Percentiles rank a stretch among this genome's conserved stretches.
These are phyloP conservation scores for Ochropleura leucogaster DNA, from an alignment of 2,888 invertebrate species.

Conservation along the genomic window DNA sequence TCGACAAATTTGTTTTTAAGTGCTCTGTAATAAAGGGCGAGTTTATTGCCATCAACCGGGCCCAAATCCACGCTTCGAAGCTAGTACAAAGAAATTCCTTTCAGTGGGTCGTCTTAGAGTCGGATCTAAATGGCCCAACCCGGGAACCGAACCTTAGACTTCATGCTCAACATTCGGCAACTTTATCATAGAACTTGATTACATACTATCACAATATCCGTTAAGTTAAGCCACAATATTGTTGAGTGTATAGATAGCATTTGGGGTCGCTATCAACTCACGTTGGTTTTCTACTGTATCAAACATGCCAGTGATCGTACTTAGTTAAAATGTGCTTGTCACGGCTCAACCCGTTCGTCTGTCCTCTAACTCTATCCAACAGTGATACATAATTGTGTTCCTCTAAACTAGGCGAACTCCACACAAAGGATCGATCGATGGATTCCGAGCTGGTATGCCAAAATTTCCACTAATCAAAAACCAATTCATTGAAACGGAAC, in stretches of 20 bases:
- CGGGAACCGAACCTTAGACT: too few relatives aligned
- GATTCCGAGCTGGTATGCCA: slow-evolving; percentile 11
- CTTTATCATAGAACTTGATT: too few relatives aligned
- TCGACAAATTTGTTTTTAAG: too few relatives aligned
- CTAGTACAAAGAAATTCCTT: too few relatives aligned
- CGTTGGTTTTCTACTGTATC: slow-evolving; percentile 9
- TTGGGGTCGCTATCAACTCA: slow-evolving; percentile 8
- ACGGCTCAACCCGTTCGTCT: slow-evolving; percentile 1
- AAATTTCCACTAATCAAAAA: slow-evolving; percentile 26
- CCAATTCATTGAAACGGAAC: neutral
- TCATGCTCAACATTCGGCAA: too few relatives aligned
- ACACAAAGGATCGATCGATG: slow-evolving; percentile 29
- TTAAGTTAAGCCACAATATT: neutral
- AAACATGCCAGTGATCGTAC: slow-evolving; percentile 14
- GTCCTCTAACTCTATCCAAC: slow-evolving; percentile 7
- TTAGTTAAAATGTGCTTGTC: slow-evolving; percentile 14
- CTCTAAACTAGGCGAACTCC: slow-evolving; percentile 12
- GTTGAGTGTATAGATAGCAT: slow-evolving; percentile 20
- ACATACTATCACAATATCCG: neutral
- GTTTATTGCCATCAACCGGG: too few relatives aligned
- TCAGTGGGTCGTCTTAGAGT: too few relatives aligned
- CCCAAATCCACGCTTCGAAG: too few relatives aligned
- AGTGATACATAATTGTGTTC: slow-evolving; percentile 35
- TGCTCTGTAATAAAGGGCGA: too few relatives aligned
- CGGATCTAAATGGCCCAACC: too few relatives aligned